Evolutionary conservation across 1,140 invertebrate species (phyloP).

Genomic region (Apis florea): DNA sequence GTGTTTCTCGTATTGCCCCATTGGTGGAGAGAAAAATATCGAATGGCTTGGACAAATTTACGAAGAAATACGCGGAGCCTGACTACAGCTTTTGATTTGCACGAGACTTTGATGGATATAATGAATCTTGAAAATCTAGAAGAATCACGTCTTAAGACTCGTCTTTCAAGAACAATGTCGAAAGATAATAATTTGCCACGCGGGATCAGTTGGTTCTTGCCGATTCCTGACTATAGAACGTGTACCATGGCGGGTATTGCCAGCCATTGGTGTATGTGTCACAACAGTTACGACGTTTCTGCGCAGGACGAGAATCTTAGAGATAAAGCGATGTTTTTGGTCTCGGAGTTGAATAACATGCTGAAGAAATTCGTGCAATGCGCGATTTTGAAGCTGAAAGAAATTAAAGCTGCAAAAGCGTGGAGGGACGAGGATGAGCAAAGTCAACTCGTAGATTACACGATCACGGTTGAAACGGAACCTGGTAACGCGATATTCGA

Average conservation of each 20-base stretch:
- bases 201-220: slow-evolving; percentile 88
- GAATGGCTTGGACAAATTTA: slow-evolving; percentile 80
- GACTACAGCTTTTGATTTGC: slow-evolving; percentile 84
- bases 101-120: slow-evolving; percentile 85
- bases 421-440: slow-evolving; percentile 76
- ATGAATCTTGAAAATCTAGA: slow-evolving; percentile 77
- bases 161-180: slow-evolving; percentile 61
- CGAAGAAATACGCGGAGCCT: slow-evolving; percentile 80
- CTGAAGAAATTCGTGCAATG: slow-evolving; percentile 83
- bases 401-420: slow-evolving; percentile 81
- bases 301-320: slow-evolving; percentile 78
- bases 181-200: slow-evolving; percentile 73
- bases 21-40: slow-evolving; percentile 82
- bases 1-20: slow-evolving; percentile 83
- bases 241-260: slow-evolving; percentile 88
- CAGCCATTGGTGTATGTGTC: slow-evolving; percentile 92
- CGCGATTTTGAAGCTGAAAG: slow-evolving; percentile 80
- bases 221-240: slow-evolving; percentile 86
- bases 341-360: slow-evolving; percentile 84
- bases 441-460: slow-evolving; percentile 82
- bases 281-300: slow-evolving; percentile 81
- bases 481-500: slow-evolving; percentile 90
- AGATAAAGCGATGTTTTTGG: slow-evolving; percentile 81
- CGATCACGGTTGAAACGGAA: slow-evolving; percentile 83
- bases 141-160: slow-evolving; percentile 62